Evolutionary conservation across 1,140 invertebrate genomes (phyloP).

Genomic region (Mylabris phalerata): DNA sequence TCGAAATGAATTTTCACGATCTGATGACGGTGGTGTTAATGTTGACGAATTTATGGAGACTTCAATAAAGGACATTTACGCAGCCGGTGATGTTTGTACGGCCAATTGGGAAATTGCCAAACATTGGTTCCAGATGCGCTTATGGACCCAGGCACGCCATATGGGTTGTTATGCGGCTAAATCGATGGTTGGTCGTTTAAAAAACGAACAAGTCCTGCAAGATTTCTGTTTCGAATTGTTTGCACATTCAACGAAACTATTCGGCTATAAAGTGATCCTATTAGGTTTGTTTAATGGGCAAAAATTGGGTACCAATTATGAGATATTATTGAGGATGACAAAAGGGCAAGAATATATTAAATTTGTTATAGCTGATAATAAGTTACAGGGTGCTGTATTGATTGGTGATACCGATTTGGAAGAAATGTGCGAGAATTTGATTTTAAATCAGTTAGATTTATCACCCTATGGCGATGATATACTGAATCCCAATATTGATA

Average conservation of each 20-base stretch:
- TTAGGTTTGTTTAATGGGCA: constrained; percentile 94
- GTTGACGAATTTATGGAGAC: constrained; percentile 87
- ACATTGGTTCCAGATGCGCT: constrained; percentile 94
- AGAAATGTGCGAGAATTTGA: constrained; percentile 98
- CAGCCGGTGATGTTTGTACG: constrained; percentile 89
- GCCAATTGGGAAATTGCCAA: constrained; percentile 67
- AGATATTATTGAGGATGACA: constrained; percentile 81
- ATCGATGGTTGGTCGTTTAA: constrained; percentile 68
- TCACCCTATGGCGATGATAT: constrained; percentile 84
- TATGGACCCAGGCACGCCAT: constrained; percentile 97
- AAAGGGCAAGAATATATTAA: constrained; percentile 84
- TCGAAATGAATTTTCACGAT: constrained; percentile 51
- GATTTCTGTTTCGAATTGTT: constrained; percentile 98
- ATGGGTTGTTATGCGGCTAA: constrained; percentile 94
- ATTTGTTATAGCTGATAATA: constrained; percentile 77
- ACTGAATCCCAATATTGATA: constrained; percentile 91
- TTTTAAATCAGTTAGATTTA: constrained; percentile 90
- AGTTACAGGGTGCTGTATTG: constrained; percentile 86
- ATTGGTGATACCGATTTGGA: constrained; percentile 97
- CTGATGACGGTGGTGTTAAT: constrained; percentile 66
- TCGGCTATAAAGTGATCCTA: constrained; percentile 90
- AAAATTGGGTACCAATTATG: constrained; percentile 74
- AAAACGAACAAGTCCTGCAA: constrained; percentile 56
- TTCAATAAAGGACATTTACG: constrained; percentile 71
- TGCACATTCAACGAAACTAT: constrained; percentile 91